A percentile compares a stretch with the other conserved stretches of the same genome.
phyloP scores from a whole-genome alignment of 2,797 vertebrate species.

The Bovichtus variegatus region DNA sequence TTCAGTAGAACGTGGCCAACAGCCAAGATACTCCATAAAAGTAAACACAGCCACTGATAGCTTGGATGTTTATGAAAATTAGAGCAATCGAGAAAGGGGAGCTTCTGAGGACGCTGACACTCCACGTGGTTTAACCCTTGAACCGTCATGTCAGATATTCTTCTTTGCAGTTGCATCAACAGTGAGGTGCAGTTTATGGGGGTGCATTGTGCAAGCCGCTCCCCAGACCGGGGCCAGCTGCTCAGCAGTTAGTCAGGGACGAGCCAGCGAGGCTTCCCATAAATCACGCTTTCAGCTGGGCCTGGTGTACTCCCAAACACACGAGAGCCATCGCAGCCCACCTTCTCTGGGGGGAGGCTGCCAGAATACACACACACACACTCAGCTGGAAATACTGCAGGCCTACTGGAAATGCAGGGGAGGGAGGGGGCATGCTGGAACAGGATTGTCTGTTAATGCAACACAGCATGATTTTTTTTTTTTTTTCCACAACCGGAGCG shows the following conservation, averaged over 20 bases:
- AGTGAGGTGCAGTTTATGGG: conserved; percentile 12
- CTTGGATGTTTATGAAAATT: conserved; percentile 31
- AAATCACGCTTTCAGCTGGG: conserved; percentile 55
- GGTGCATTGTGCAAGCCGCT: conserved; percentile 62
- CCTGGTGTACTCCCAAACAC: conserved; percentile 37
- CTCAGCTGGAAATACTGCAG: conserved; percentile 58
- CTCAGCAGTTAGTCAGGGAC: conserved; percentile 43
- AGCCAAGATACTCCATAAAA: neutral
- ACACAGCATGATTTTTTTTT: conserved; percentile 27
- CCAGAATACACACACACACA: conserved; percentile 36
- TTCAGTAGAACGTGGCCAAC: neutral
- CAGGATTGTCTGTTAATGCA: conserved; percentile 24
- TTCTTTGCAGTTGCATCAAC: conserved; percentile 12
- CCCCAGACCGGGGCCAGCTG: conserved; percentile 63
- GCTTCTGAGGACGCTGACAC: neutral
- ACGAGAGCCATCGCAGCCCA: conserved; percentile 41
- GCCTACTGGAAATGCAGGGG: conserved; percentile 41
- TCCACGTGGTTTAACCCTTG: conserved; percentile 26
- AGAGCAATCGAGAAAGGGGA: neutral
- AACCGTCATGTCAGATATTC: neutral
- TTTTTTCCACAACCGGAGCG: conserved; percentile 1
- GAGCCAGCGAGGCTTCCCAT: conserved; percentile 20
- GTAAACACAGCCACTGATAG: conserved; percentile 10
- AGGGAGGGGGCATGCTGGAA: conserved; percentile 35
- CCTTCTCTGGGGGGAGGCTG: conserved; percentile 51